Evolutionary conservation across 2,113 vertebrate species (phyloP).

Genomic region (Cnemophilus loriae): DNA sequence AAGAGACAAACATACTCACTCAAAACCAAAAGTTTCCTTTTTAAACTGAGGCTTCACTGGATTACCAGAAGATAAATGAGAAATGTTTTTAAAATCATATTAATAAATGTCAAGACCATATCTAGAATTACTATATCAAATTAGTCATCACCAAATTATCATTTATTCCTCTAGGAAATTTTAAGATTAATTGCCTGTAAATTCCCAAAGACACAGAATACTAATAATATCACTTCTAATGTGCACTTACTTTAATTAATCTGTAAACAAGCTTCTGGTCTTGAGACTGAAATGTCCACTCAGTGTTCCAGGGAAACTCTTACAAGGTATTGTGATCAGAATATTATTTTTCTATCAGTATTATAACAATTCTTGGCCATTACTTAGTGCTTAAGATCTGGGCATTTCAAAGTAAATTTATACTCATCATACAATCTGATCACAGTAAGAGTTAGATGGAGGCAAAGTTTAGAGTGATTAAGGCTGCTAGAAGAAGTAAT

Average conservation of each 20-base stretch:
- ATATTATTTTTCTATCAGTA: not conserved
- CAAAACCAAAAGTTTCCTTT: not conserved
- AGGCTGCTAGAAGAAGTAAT: not conserved
- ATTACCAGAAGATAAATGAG: not conserved
- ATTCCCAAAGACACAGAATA: not conserved
- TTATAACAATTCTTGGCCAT: not conserved
- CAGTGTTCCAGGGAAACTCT: not conserved
- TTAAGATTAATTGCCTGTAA: slow-evolving; percentile 14
- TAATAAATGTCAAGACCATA: not conserved
- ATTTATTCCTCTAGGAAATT: slow-evolving; percentile 22
- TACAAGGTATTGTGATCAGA: not conserved
- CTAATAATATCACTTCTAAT: not conserved
- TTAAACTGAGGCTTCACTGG: not conserved
- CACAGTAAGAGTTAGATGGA: not conserved
- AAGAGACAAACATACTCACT: not conserved
- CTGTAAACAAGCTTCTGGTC: slow-evolving; percentile 4
- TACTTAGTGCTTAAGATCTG: not conserved
- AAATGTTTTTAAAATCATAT: not conserved
- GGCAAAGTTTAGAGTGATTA: not conserved
- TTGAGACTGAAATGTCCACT: not conserved
- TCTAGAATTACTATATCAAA: not conserved
- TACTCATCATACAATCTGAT: not conserved
- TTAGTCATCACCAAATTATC: slow-evolving; percentile 11
- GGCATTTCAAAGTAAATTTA: not conserved
- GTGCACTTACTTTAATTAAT: slow-evolving; percentile 7